phyloP scores from a whole-genome alignment of 2,888 invertebrate genomes.

The Graphium colonna region DNA sequence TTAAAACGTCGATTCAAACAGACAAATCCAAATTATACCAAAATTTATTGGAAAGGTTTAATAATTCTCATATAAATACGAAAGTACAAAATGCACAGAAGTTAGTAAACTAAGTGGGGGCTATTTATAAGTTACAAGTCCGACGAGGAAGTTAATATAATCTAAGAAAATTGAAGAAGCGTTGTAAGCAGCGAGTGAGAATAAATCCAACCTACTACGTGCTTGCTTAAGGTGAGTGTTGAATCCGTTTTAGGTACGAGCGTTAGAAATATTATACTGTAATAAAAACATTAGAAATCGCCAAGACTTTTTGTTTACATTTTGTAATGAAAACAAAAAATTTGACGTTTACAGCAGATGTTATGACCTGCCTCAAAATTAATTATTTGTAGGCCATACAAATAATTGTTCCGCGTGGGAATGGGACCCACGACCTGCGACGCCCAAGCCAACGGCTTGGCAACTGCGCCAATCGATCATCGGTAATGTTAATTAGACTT shows the following conservation, averaged over 20 bases:
- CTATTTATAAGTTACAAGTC: slow-evolving; percentile 22
- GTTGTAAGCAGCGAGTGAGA: slow-evolving; percentile 27
- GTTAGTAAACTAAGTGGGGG: slow-evolving; percentile 31
- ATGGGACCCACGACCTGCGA: too few relatives aligned
- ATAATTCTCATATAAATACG: slow-evolving; percentile 30
- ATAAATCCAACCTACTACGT: slow-evolving; percentile 26
- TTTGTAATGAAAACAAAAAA: too few relatives aligned
- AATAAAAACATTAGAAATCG: too few relatives aligned
- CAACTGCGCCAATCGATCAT: too few relatives aligned
- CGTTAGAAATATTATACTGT: too few relatives aligned
- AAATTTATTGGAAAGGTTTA: slow-evolving; percentile 27
- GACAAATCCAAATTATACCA: slow-evolving; percentile 30
- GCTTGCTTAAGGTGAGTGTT: slow-evolving; percentile 8
- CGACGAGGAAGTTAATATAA: slow-evolving; percentile 29
- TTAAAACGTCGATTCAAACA: slow-evolving; percentile 20
- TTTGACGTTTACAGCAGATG: too few relatives aligned
- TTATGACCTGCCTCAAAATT: too few relatives aligned
- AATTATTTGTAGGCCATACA: too few relatives aligned
- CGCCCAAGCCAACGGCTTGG: too few relatives aligned
- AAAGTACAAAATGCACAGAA: slow-evolving; percentile 30
- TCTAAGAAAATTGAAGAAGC: slow-evolving; percentile 31
- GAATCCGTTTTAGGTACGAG: neutral
- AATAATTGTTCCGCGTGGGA: too few relatives aligned
- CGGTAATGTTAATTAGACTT: too few relatives aligned
- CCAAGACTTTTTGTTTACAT: too few relatives aligned